These are phyloP conservation scores for Geococcyx californianus DNA, from an alignment of 2,113 vertebrate species.

Conservation along the genomic window DNA sequence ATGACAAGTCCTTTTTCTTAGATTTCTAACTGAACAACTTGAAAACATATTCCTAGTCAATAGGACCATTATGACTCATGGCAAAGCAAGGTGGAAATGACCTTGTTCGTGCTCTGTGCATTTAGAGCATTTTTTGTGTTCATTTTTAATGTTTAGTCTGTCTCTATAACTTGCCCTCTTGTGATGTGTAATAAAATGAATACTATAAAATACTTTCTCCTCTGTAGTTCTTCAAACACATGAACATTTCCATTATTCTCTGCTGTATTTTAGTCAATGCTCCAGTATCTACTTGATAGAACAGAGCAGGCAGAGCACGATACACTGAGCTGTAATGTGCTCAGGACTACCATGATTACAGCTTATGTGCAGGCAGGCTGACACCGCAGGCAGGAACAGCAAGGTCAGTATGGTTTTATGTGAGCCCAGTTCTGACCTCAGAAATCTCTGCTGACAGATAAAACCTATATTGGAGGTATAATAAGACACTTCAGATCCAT, in stretches of 20 bases:
- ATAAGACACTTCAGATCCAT: background rate
- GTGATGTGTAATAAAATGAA: background rate
- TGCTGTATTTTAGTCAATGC: background rate
- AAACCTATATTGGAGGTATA: background rate
- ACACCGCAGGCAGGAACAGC: background rate
- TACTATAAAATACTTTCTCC: background rate
- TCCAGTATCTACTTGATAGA: background rate
- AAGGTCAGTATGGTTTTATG: background rate
- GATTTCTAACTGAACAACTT: background rate
- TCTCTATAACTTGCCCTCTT: background rate
- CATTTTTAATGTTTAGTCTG: background rate
- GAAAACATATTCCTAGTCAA: background rate
- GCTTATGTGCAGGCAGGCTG: rapidly evolving
- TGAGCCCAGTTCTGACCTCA: background rate
- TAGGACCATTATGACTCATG: background rate
- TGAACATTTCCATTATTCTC: background rate
- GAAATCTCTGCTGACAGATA: background rate
- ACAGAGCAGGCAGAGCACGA: background rate
- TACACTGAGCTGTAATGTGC: background rate
- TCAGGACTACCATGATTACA: background rate
- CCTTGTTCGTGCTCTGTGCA: background rate
- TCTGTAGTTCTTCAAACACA: background rate
- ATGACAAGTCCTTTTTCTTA: background rate
- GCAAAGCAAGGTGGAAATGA: background rate
- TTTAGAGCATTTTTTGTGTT: background rate